Evolutionary conservation across 2,888 invertebrate species (phyloP), one percentile per base, ranked within the genome.

Genomic region (Lacanobia wlatinum): DNA sequence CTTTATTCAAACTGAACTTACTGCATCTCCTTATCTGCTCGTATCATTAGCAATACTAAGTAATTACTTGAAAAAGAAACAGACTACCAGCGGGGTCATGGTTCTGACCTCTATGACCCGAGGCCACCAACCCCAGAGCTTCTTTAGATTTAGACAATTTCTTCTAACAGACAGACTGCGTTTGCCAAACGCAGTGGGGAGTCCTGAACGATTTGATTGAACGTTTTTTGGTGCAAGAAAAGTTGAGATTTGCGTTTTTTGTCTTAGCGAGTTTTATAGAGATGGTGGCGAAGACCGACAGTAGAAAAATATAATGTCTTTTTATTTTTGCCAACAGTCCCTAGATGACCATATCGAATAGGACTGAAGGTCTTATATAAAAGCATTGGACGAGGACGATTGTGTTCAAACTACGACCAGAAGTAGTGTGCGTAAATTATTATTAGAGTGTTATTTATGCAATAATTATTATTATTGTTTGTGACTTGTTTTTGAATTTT

Each of bases 41-140:
- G 48, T 76, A 14, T 74, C 75, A 79, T 83, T 83, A 76, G 70
- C 63, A 55, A 53, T 55, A 28, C 63, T 18, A 18, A 59, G 60
- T 84, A 85, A 84, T 84, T 77, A 82, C 63, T 55, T 64, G 40
- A 75, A 74, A 83, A 76, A 74, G 62, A 67, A 72, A 75, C 38
- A 70, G 21, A 63, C 72, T n/a, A 56, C 56, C 61, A 50, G 59
- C 0, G 59, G 10, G 63, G 73, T 75, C 73, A 70, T 34, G 55
- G 67, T 40, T n/a, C 21, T 77, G 69, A 82, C 82, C 82, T 63
- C 38, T 0, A 46, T 1, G 67, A 73, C 63, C 67, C 53, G 1
- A 64, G 76, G 76, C 53, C 70, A 59, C 14, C 14, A 52, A 68
- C 76, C 70, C 23, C 28, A 18, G 21, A 73, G 16, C 14, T 46